Conservation (phyloP, 2,888 invertebrate species). For the Sphaeridia pumilis region DNA sequence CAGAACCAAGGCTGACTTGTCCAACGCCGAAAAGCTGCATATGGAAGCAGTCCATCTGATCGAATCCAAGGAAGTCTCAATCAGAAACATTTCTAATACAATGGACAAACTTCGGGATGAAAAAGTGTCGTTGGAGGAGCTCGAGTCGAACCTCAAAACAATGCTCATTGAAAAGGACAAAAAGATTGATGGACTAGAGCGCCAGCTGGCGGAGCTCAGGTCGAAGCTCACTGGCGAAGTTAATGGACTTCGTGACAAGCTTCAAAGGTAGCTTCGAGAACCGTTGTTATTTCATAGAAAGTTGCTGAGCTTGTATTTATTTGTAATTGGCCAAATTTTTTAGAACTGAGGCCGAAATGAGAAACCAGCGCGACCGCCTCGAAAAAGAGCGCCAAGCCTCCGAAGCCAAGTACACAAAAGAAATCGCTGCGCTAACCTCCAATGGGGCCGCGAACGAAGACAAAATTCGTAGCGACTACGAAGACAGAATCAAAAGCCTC, state of each 20-base stretch:
- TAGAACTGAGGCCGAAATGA: conserved; percentile 30
- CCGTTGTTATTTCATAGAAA: background rate
- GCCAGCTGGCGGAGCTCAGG: conserved; percentile 30
- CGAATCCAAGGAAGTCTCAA: conserved; percentile 28
- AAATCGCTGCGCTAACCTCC: conserved; percentile 23
- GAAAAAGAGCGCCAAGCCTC: conserved; percentile 40
- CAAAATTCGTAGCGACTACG: conserved; percentile 30
- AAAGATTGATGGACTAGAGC: conserved; percentile 30
- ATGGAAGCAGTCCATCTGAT: conserved; percentile 35
- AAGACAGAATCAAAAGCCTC: conserved; percentile 27
- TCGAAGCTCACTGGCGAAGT: conserved; percentile 27
- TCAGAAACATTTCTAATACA: conserved; percentile 34
- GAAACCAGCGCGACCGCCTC: conserved; percentile 28
- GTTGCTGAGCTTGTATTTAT: background rate
- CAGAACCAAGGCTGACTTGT: conserved; percentile 31
- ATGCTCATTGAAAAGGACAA: conserved; percentile 38
- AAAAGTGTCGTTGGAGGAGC: conserved; percentile 39
- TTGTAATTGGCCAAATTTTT: too few relatives aligned
- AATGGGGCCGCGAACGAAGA: conserved; percentile 28
- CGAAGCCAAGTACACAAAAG: conserved; percentile 30
- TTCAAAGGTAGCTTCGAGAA: conserved; percentile 18
- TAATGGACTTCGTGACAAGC: conserved; percentile 28
- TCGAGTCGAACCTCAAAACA: conserved; percentile 37
- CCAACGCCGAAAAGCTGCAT: conserved; percentile 31
- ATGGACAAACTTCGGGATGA: conserved; percentile 37